These are phyloP conservation scores for Molothrus ater DNA, from an alignment of 2,797 vertebrate genomes.

Conservation along the genomic window DNA sequence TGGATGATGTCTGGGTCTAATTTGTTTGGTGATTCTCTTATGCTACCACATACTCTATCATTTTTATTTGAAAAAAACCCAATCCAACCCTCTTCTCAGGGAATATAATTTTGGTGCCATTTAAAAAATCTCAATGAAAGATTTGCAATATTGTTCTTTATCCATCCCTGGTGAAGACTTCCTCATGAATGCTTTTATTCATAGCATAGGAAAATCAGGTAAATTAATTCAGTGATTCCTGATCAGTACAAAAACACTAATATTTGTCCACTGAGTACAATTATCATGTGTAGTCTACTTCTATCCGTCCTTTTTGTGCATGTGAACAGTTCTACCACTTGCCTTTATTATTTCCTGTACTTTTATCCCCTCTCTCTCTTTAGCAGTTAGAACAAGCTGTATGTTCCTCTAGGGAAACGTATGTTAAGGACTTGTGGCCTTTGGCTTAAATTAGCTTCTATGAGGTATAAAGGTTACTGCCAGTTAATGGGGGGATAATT, in stretches of 20 bases:
- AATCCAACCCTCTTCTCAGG: not conserved
- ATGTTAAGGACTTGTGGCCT: not conserved
- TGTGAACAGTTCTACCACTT: not conserved
- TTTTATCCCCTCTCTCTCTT: not conserved
- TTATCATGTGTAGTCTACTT: not conserved
- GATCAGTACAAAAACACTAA: not conserved
- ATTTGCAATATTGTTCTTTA: not conserved
- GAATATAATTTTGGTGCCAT: not conserved
- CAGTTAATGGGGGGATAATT: not conserved
- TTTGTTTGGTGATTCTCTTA: not conserved
- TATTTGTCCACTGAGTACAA: not conserved
- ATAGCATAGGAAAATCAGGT: not conserved
- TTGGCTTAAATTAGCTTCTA: not conserved
- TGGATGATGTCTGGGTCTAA: not conserved
- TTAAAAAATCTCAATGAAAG: not conserved
- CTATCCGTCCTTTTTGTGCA: not conserved
- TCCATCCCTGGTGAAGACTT: not conserved
- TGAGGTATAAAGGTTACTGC: not conserved
- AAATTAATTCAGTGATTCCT: not conserved
- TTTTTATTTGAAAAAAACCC: not conserved
- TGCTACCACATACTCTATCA: not conserved
- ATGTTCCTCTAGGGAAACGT: not conserved
- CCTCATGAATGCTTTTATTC: not conserved
- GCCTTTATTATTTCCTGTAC: not conserved
- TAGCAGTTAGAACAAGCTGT: not conserved